Evolutionary conservation across 2,113 vertebrate species (phyloP).

Genomic region (Proteles cristata): DNA sequence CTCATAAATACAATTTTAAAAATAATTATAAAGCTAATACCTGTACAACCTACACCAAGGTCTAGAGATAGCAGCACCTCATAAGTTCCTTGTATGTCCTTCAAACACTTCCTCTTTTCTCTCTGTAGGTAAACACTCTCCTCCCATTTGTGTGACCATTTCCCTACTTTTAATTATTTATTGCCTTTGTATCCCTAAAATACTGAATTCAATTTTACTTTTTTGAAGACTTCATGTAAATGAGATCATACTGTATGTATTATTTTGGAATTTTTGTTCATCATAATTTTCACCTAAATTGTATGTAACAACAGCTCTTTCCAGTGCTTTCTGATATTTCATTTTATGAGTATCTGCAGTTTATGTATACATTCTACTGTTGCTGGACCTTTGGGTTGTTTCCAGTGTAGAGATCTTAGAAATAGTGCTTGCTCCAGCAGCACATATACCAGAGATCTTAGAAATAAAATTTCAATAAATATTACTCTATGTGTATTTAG

Average conservation of each 20-base stretch:
- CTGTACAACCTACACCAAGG: neutral
- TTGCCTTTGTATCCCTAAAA: neutral
- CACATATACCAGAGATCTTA: neutral
- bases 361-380: neutral
- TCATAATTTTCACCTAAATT: neutral
- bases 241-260: neutral
- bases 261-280: neutral
- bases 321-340: neutral
- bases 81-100: neutral
- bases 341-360: neutral
- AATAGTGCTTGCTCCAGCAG: neutral
- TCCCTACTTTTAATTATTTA: neutral
- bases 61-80: neutral
- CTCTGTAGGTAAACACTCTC: neutral
- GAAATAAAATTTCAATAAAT: neutral
- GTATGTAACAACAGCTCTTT: neutral
- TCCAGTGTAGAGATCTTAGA: neutral
- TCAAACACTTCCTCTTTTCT: neutral
- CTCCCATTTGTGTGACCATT: neutral
- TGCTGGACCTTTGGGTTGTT: neutral
- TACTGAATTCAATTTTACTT: neutral
- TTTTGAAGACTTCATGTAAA: neutral
- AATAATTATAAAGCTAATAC: neutral
- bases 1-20: neutral
- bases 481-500: neutral